A percentile compares a stretch with the other conserved stretches of the same genome.
Evolutionary conservation across 1,140 invertebrate genomes (phyloP).

Genomic region (Drosophila sulfurigaster): DNA sequence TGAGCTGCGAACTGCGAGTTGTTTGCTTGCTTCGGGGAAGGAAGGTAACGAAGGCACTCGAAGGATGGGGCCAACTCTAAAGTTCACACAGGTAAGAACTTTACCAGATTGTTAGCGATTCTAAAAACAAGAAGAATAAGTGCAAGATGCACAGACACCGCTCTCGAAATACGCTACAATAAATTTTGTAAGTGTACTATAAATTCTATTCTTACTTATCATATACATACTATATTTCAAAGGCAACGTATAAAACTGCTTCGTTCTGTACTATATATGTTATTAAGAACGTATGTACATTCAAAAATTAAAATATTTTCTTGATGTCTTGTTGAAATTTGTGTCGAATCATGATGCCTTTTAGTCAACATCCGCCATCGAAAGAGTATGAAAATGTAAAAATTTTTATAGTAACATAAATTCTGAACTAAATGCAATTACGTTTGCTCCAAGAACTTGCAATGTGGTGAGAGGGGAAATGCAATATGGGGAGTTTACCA

Average conservation of each 20-base stretch:
- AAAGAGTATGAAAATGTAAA: conserved; percentile 39
- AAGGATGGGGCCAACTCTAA: background rate
- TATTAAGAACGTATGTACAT: too few species aligned
- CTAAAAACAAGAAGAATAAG: conserved; percentile 48
- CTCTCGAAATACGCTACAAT: conserved; percentile 20
- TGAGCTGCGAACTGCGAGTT: conserved; percentile 33
- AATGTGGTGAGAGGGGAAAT: conserved; percentile 1
- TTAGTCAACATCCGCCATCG: background rate
- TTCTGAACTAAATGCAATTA: conserved; percentile 77
- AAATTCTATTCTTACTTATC: too few species aligned
- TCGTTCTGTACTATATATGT: too few species aligned
- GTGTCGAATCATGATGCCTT: background rate
- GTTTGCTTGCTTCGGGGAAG: background rate
- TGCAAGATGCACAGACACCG: conserved; percentile 8
- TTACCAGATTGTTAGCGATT: conserved; percentile 73
- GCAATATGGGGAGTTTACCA: background rate
- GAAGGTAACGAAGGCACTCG: background rate
- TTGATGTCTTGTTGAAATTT: background rate
- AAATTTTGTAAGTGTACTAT: background rate
- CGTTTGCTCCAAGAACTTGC: conserved; percentile 64
- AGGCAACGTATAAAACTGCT: too few species aligned
- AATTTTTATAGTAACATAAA: conserved; percentile 65
- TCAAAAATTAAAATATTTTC: too few species aligned
- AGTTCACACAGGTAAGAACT: conserved; percentile 41
- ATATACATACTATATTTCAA: too few species aligned